phyloP scores from a whole-genome alignment of 2,113 vertebrate genomes.

The Ondatra zibethicus region DNA sequence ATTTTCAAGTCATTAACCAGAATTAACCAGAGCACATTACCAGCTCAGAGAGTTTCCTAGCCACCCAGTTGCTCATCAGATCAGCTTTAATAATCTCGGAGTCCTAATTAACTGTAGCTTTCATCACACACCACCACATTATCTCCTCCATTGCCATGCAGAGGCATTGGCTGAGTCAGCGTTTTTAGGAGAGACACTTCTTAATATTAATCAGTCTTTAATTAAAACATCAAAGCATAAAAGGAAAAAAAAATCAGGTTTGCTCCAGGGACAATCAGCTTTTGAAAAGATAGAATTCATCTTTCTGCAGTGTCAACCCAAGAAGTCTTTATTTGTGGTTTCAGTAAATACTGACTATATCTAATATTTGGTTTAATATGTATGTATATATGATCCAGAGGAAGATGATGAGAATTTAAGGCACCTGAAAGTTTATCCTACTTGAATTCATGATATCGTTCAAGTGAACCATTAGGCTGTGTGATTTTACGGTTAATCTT shows the following conservation, averaged over 20 bases:
- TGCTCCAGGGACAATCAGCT: slow-evolving; percentile 53
- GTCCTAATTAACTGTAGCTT: slow-evolving; percentile 70
- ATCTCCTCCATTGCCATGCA: slow-evolving; percentile 23
- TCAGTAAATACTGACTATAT: slow-evolving; percentile 22
- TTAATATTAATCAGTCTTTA: slow-evolving; percentile 69
- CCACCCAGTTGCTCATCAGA: slow-evolving; percentile 52
- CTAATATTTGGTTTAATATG: slow-evolving; percentile 24
- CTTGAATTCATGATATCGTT: slow-evolving; percentile 52
- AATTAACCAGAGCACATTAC: slow-evolving; percentile 68
- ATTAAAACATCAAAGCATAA: slow-evolving; percentile 57
- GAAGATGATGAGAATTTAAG: slow-evolving; percentile 60
- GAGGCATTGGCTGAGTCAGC: slow-evolving; percentile 61
- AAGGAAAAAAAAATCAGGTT: slow-evolving; percentile 13
- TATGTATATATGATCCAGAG: slow-evolving; percentile 24
- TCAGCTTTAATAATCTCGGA: slow-evolving; percentile 57
- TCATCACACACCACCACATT: slow-evolving; percentile 49
- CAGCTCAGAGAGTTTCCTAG: slow-evolving; percentile 52
- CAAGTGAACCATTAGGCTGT: slow-evolving; percentile 36
- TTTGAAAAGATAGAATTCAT: slow-evolving; percentile 60
- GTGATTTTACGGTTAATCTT: slow-evolving; percentile 23
- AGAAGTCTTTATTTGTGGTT: slow-evolving; percentile 44
- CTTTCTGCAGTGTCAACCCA: slow-evolving; percentile 29
- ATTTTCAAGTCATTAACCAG: slow-evolving; percentile 72
- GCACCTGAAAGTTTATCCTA: slow-evolving; percentile 42
- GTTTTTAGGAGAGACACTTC: slow-evolving; percentile 56